Percentiles rank a stretch among this genome's conserved stretches.
phyloP scores from a whole-genome alignment of 2,888 invertebrate genomes.

The Rhamnusium bicolor region DNA sequence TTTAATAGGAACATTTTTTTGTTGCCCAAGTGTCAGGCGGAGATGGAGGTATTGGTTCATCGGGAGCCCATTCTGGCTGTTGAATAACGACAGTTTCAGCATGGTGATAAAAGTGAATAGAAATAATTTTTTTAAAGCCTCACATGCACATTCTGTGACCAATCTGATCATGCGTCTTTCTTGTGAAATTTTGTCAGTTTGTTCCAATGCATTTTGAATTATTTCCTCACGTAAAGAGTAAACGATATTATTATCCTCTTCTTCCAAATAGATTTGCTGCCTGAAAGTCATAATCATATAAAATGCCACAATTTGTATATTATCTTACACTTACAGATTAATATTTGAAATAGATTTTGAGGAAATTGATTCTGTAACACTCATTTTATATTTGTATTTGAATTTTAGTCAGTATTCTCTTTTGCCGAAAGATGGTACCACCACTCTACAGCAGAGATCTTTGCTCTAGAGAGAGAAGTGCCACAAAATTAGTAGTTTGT shows the following conservation, averaged over 20 bases:
- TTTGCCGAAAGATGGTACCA: neutral
- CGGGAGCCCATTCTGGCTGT: slow-evolving; percentile 9
- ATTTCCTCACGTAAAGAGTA: slow-evolving; percentile 33
- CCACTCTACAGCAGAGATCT: no score
- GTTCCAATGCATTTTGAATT: slow-evolving; percentile 19
- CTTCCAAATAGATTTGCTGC: slow-evolving; percentile 23
- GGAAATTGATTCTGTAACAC: neutral
- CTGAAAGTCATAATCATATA: neutral
- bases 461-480: no score
- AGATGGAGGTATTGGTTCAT: slow-evolving; percentile 21
- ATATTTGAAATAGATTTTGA: neutral
- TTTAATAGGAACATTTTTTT: slow-evolving; percentile 1
- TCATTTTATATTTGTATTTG: neutral
- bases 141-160: slow-evolving; percentile 31
- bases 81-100: neutral
- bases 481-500: no score
- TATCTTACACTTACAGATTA: slow-evolving; percentile 13
- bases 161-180: slow-evolving; percentile 3
- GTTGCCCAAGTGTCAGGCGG: slow-evolving; percentile 34
- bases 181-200: slow-evolving; percentile 1
- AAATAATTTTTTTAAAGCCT: slow-evolving; percentile 25
- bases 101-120: slow-evolving; percentile 32
- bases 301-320: neutral
- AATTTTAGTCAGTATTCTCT: neutral
- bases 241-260: slow-evolving; percentile 32